Conservation (phyloP, 2,113 vertebrate species). For the Nothoprocta perdicaria region DNA sequence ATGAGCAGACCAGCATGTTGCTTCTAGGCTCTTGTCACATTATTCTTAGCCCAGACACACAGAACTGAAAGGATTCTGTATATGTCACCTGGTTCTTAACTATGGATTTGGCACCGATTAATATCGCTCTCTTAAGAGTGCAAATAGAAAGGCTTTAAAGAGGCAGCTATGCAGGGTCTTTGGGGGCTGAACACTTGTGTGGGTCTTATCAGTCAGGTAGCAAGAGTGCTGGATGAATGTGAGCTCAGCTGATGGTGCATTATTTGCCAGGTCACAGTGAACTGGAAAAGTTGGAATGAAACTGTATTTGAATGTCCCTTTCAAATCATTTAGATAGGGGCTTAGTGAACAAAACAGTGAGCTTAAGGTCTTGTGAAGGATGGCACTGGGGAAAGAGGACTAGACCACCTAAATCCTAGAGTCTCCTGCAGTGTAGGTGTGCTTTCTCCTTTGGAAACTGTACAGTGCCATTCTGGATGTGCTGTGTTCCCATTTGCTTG, state of each 20-base stretch:
- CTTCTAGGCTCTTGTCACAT: neutral
- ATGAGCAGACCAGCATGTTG: neutral
- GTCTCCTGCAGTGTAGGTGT: neutral
- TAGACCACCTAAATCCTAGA: neutral
- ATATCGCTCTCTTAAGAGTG: neutral
- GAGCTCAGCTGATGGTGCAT: neutral
- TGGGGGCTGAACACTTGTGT: neutral
- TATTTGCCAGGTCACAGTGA: neutral
- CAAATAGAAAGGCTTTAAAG: neutral
- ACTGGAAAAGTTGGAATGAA: neutral
- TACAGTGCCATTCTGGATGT: neutral
- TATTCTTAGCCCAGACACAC: fast-evolving
- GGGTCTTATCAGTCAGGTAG: neutral
- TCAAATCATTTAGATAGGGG: neutral
- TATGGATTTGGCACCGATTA: neutral
- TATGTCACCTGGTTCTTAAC: neutral
- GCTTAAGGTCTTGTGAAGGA: neutral
- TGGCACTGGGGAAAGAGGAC: neutral
- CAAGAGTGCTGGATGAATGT: neutral
- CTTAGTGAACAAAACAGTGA: neutral
- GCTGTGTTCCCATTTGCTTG: neutral
- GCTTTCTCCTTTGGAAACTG: neutral
- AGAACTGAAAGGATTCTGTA: neutral
- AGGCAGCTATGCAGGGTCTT: neutral
- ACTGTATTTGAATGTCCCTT: neutral